Base-by-base conservation (phyloP, 1,140 invertebrate genomes). In the Tetramorium parvispinum region DNA sequence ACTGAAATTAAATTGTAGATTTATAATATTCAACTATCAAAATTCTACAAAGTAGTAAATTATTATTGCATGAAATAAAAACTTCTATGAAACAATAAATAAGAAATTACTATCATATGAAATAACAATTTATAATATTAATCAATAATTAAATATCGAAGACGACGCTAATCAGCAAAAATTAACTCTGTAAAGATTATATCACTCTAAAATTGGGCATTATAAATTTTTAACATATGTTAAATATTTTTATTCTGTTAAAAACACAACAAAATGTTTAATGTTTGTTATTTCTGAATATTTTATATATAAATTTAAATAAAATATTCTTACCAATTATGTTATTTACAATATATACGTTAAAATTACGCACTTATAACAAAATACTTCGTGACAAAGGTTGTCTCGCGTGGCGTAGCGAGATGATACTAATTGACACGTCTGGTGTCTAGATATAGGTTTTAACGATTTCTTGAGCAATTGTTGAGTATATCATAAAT, bases 311-410 rank as follows among this genome's bases (percentile, higher is more conserved):
- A 78, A 78, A 11, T 40, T 21, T 66, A 13, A 24, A 66, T 66
- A 40, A 79, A 68, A 13, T 81, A 40, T 68, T 55, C 32, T 68
- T 68, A 81, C 63, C n/a, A 5, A 2, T 46, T 68, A n/a, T 10
- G 7, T 11, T 11, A 24, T 21, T 55, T 37, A 68, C 40, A 68
- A 43, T 40, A n/a, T 32, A 16, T 13, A 63, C 8, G 24, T 37
- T 37, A 49, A 13, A 21, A 49, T 63, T n/a, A 78, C 0, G 32
- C 7, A 37, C 43, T 37, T 13, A 37, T 13, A 81, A 70, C 13
- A 40, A 49, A 70, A 24, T 43, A 27, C 18, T 43, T 68, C 16
- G 21, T n/a, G n/a, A 66, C 16, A 27, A 24, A 49, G 13, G 1
- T 51, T 11, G 21, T 70, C 5, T 37, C 18, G 8, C 49, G 21